Base-by-base conservation (phyloP, 53 echinoderm and acorn worm species). In the Zoroaster sp. region DNA sequence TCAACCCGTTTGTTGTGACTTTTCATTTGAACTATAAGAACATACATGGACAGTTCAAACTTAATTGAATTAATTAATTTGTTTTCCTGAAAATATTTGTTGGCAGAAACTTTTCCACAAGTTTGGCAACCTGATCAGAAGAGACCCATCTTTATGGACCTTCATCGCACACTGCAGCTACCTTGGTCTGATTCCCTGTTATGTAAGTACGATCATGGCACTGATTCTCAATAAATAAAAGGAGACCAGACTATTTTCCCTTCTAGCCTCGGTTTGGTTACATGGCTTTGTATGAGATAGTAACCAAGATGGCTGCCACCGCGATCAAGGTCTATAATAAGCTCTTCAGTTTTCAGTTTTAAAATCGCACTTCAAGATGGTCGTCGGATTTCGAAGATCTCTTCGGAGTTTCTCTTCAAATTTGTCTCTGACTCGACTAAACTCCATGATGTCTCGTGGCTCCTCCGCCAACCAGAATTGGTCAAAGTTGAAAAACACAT, bases 401-500 rank as follows among this genome's bases (percentile, higher is more conserved):
- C 63, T 55, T 18, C 91, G 39, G 17, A 99, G 75, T 35, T 78
- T 91, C 52, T 83, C 78, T 73, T 92, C 93, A 88, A 94, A 99
- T 74, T 93, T 96, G 70, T 99, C 96, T 3, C 96, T 44, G 40
- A 99, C 77, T 17, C 96, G 87, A 13, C 93, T 96, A 77, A 99
- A 99, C 59, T 99, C 96, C 99, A 99, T 99, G 47, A 99, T 92
- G 69, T 80, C 92, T 31, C 92, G 88, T 21, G 99, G 99, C 73
- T 98, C 94, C 75, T 94, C 94, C 9, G 95, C 90, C 55, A 98
- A 69, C 99, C 99, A 98, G 76, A 99, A 99, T 12, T 87, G 88
- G 85, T 99, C 94, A 92, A 96, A 99, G 85, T 99, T 94, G 80
- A 88, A 94, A 78, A 98, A 94, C 40, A 96, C 70, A 31, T 94